Conservation (phyloP, 2,113 vertebrate genomes). For the Aepyceros melampus region DNA sequence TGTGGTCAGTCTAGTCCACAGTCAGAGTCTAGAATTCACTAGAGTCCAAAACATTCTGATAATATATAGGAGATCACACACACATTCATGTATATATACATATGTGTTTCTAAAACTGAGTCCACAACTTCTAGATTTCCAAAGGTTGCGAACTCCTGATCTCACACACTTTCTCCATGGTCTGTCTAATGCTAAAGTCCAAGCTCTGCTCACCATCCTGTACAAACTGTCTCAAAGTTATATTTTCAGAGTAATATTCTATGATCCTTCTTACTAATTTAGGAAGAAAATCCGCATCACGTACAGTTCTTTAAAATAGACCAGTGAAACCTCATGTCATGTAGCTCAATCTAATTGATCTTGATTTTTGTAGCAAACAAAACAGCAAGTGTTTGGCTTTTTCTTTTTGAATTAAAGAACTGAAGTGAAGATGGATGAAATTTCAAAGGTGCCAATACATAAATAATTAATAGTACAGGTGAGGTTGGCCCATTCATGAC, state of each 20-base stretch:
- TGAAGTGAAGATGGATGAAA: background rate
- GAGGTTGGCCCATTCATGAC: background rate
- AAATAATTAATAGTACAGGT: background rate
- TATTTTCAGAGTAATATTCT: background rate
- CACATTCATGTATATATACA: rapidly evolving
- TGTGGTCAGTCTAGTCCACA: background rate
- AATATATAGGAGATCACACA: rapidly evolving
- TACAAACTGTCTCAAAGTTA: no score
- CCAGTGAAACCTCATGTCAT: background rate
- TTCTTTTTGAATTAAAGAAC: background rate
- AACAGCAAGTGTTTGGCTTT: background rate
- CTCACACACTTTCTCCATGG: background rate
- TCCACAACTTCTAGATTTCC: background rate
- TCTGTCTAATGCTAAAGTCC: background rate
- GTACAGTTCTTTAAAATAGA: background rate
- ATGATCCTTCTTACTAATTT: no score
- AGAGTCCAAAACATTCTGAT: background rate
- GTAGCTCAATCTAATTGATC: background rate
- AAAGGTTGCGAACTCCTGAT: background rate
- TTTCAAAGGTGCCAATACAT: background rate
- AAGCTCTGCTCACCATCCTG: background rate
- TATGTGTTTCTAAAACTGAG: background rate
- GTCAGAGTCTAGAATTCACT: background rate
- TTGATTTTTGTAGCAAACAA: background rate
- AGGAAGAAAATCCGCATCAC: background rate